Base-by-base conservation (phyloP, 2,797 vertebrate genomes). In the Erethizon dorsatum region DNA sequence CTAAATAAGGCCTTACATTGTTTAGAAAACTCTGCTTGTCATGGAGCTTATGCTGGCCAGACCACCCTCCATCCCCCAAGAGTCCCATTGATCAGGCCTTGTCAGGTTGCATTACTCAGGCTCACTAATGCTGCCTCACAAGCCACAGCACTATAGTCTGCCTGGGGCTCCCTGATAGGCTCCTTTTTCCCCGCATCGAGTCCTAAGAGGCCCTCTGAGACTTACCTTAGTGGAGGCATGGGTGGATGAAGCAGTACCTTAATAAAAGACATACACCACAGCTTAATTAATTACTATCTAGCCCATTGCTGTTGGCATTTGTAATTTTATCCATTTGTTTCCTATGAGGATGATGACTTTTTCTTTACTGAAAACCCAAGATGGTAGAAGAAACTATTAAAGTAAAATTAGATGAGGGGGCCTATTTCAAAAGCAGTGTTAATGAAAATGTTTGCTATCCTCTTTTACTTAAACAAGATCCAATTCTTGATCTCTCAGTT, bases 21-120 rank as follows among this genome's bases (percentile, higher is more conserved):
- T 97, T 98, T 97, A 80, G 92, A 97, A 98, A 97, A 90, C 77
- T 33, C 5, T 87, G 47, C 92, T 96, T 97, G 65, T 97, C 91
- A 45, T 83, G 83, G 71, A 97, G 90, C 88, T 50, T 83, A 6
- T 14, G 73, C 79, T 96, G 98, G 97, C 95, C 94, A 94, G 54
- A 86, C 80, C 22, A 47, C n/a, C 63, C 45, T 69, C 69, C 28
- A 47, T 57, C 56, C 37, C 73, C 69, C 22, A 63, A 93, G 95
- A 57, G n/a, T 71, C 56, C 50, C 31, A 96, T 84, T 97, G 94
- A 90, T 97, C 96, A 96, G 78, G 24, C 78, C 71, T 90, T 97
- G 88, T 95, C 97, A 97, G 84, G 86, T 97, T 90, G 75, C 33
- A 93, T 83, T 94, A 98, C 73, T 97, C 95, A 97, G 75, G 2